Evolutionary conservation across 92 coral and sea anemone species (phyloP).

Genomic region (Siderastrea radians): DNA sequence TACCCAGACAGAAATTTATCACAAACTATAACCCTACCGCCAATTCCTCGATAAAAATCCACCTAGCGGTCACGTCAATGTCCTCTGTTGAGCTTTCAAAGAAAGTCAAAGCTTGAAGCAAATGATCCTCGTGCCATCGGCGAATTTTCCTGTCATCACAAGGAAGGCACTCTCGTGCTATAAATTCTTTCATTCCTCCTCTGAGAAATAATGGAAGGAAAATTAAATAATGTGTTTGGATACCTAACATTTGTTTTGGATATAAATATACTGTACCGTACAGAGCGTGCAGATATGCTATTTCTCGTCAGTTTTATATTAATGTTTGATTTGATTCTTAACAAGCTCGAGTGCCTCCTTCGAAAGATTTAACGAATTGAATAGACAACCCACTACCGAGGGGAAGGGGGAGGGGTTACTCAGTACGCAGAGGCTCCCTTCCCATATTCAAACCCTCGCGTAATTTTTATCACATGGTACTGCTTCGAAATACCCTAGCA

Average conservation of each 20-base stretch:
- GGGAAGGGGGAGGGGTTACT: too few relatives aligned
- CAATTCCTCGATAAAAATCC: constrained; percentile 44
- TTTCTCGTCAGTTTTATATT: too few relatives aligned
- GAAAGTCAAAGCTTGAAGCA: constrained; percentile 30
- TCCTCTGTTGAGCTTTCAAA: constrained; percentile 58
- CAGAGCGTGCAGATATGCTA: too few relatives aligned
- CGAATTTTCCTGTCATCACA: constrained; percentile 62
- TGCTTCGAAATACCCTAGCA: too few relatives aligned
- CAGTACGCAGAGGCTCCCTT: too few relatives aligned
- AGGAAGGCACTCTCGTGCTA: constrained; percentile 30
- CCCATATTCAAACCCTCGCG: too few relatives aligned
- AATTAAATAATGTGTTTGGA: not conserved
- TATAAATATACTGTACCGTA: not conserved
- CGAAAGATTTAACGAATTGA: too few relatives aligned
- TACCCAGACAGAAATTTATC: not conserved
- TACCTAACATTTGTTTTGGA: not conserved
- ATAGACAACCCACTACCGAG: too few relatives aligned
- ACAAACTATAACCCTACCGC: constrained; percentile 26
- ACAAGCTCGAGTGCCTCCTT: too few relatives aligned
- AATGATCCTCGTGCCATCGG: constrained; percentile 15
- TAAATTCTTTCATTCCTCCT: constrained; percentile 47
- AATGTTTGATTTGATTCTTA: too few relatives aligned
- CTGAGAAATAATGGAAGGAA: not conserved
- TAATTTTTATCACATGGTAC: too few relatives aligned
- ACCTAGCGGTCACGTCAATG: constrained; percentile 30